Evolutionary conservation across 2,113 vertebrate species (phyloP).

Genomic region (Pachyramphus minor): DNA sequence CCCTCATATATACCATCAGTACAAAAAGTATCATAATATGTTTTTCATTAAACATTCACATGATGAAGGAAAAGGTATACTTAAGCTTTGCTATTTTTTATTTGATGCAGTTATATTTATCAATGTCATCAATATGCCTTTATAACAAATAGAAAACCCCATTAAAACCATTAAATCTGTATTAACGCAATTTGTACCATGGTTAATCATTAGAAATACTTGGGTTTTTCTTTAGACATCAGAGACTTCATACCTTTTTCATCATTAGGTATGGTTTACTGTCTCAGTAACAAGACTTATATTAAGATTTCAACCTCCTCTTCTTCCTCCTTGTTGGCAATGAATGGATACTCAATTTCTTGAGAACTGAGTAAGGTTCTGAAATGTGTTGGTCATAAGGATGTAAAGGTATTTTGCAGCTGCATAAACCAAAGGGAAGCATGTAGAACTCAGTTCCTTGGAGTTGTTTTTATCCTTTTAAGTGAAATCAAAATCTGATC

Average conservation of each 20-base stretch:
- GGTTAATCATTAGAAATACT: background rate
- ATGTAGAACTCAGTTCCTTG: background rate
- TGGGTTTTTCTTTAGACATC: background rate
- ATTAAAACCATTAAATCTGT: background rate
- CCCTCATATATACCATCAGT: too few species aligned
- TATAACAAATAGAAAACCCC: background rate
- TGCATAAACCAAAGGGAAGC: background rate
- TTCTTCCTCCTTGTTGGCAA: background rate
- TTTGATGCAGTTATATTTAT: fast-evolving
- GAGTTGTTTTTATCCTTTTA: background rate
- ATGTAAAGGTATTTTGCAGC: background rate
- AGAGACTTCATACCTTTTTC: fast-evolving
- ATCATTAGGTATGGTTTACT: background rate
- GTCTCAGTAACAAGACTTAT: background rate
- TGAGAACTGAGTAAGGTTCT: background rate
- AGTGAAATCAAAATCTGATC: background rate
- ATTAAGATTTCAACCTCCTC: background rate
- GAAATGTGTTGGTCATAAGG: background rate
- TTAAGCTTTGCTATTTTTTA: background rate
- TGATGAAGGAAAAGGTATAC: background rate
- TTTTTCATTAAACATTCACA: background rate
- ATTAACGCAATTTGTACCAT: background rate
- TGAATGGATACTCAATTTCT: background rate
- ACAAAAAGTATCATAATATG: background rate
- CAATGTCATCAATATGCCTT: background rate